Conservation (phyloP, 2,113 vertebrate species). For the Tamias sibiricus region DNA sequence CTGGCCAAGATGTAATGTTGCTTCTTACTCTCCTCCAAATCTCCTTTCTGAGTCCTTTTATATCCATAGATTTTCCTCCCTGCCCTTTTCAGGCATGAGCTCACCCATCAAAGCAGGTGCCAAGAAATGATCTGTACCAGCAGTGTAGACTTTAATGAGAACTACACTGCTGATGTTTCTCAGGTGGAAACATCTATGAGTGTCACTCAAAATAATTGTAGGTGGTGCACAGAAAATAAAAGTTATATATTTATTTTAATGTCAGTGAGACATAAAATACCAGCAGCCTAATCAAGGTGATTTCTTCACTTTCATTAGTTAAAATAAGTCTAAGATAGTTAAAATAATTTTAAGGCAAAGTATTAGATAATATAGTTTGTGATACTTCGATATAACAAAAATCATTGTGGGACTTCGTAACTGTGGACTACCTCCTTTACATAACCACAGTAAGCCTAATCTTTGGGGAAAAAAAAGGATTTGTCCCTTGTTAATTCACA, state of each 20-base stretch:
- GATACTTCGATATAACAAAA: background rate
- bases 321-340: slow-evolving; percentile 37
- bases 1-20: background rate
- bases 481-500: slow-evolving; percentile 18
- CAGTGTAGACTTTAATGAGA: background rate
- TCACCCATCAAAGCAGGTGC: background rate
- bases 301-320: background rate
- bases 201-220: slow-evolving; percentile 51
- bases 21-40: background rate
- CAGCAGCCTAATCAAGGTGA: background rate
- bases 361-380: slow-evolving; percentile 4
- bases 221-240: slow-evolving; percentile 6
- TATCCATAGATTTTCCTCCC: background rate
- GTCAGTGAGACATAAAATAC: background rate
- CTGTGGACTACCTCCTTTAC: background rate
- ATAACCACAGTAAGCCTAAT: slow-evolving; percentile 8
- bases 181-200: background rate
- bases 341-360: slow-evolving; percentile 18
- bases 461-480: slow-evolving; percentile 31
- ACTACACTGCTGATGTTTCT: background rate
- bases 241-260: background rate
- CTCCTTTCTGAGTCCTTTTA: background rate
- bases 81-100: background rate
- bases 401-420: background rate
- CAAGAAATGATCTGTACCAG: background rate